phyloP scores from a whole-genome alignment of 1,140 invertebrate species.

The Nilaparvata lugens region DNA sequence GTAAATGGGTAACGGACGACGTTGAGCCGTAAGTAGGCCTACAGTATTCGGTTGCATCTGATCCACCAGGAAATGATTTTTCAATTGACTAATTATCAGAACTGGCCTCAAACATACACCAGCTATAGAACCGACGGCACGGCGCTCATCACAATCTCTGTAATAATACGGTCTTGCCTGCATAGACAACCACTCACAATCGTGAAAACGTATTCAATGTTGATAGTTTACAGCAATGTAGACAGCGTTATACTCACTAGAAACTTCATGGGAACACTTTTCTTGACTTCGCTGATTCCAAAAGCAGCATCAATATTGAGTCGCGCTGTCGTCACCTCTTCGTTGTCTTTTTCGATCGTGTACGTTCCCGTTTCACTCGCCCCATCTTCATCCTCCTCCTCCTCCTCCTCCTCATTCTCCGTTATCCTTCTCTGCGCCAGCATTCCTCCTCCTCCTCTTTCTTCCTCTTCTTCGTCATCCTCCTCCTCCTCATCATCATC shows the following conservation, averaged over 20 bases:
- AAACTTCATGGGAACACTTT: constrained; percentile 35
- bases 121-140: too few relatives aligned
- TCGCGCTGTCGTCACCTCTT: constrained; percentile 74
- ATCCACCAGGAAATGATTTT: too few relatives aligned
- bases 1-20: too few relatives aligned
- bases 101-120: too few relatives aligned
- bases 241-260: constrained; percentile 22
- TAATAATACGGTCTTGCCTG: too few relatives aligned
- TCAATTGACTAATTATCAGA: too few relatives aligned
- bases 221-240: background rate
- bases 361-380: constrained; percentile 79
- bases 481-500: too few relatives aligned
- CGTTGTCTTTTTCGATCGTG: constrained; percentile 75
- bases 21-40: too few relatives aligned
- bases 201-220: too few relatives aligned
- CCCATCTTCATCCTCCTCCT: constrained; percentile 41
- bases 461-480: background rate
- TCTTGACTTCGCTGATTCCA: constrained; percentile 38
- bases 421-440: background rate
- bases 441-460: background rate
- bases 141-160: too few relatives aligned
- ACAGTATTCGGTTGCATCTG: too few relatives aligned
- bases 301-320: constrained; percentile 77
- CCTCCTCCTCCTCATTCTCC: constrained; percentile 9
- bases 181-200: too few relatives aligned